Conservation (phyloP, 2,797 vertebrate genomes). For the Eulemur rubriventer region DNA sequence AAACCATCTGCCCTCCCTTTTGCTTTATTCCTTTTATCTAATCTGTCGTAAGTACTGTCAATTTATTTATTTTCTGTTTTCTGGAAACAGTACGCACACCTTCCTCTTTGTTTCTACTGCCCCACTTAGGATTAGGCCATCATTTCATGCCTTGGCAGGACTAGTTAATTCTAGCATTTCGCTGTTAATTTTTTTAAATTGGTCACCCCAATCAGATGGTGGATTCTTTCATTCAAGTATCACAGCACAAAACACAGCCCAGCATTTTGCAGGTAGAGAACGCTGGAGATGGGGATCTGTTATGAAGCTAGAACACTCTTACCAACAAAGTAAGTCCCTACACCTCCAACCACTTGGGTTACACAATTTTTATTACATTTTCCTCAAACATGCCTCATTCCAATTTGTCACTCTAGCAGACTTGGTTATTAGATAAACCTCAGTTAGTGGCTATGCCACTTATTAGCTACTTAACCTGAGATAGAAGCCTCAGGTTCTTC, state of each 20-base stretch:
- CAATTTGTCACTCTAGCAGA: neutral
- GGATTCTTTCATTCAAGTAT: neutral
- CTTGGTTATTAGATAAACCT: neutral
- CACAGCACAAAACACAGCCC: neutral
- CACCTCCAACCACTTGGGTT: neutral
- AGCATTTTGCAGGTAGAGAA: neutral
- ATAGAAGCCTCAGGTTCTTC: neutral
- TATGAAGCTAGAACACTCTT: neutral
- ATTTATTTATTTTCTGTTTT: neutral
- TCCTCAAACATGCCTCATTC: neutral
- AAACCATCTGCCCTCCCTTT: neutral
- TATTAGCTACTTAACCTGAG: neutral
- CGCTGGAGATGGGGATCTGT: neutral
- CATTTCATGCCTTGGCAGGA: neutral
- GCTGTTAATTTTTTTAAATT: neutral
- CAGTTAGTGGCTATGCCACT: neutral
- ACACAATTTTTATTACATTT: neutral
- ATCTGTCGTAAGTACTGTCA: neutral
- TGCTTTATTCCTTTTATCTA: neutral
- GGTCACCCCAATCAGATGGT: neutral
- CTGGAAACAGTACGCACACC: neutral
- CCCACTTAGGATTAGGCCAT: neutral
- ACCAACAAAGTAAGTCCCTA: neutral
- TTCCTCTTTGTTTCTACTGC: neutral
- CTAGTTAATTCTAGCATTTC: neutral